Conservation (phyloP, 2,113 vertebrate genomes). For the Aythya baeri region DNA sequence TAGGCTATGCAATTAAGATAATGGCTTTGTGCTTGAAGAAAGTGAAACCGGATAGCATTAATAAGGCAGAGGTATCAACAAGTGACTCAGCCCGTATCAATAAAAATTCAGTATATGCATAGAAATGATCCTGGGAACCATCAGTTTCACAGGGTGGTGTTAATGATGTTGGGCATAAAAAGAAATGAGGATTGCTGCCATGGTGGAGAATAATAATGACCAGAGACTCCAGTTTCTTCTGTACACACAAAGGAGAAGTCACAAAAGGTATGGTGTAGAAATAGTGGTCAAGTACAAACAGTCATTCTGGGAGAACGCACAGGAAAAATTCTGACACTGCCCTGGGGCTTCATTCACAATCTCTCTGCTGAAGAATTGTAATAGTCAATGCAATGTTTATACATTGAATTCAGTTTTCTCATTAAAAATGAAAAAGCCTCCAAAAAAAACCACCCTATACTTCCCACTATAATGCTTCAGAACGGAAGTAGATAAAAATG, state of each 20-base stretch:
- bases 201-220: not conserved
- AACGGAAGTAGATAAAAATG: constrained; percentile 57
- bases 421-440: constrained; percentile 17
- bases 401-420: not conserved
- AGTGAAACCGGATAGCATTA: not conserved
- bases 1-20: not conserved
- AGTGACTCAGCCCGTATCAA: not conserved
- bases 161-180: not conserved
- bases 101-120: not conserved
- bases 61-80: not conserved
- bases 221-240: not conserved
- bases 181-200: not conserved
- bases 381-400: not conserved
- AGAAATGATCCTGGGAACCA: not conserved
- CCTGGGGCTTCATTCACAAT: not conserved
- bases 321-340: not conserved
- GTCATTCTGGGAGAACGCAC: not conserved
- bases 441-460: not conserved
- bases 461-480: constrained; percentile 14
- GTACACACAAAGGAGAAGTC: not conserved
- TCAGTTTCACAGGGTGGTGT: not conserved
- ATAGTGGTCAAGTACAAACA: not conserved
- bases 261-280: not conserved
- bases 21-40: not conserved
- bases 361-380: not conserved